These are phyloP conservation scores for Nymphalis urticae DNA, from an alignment of 2,888 invertebrate species.

Conservation along the genomic window DNA sequence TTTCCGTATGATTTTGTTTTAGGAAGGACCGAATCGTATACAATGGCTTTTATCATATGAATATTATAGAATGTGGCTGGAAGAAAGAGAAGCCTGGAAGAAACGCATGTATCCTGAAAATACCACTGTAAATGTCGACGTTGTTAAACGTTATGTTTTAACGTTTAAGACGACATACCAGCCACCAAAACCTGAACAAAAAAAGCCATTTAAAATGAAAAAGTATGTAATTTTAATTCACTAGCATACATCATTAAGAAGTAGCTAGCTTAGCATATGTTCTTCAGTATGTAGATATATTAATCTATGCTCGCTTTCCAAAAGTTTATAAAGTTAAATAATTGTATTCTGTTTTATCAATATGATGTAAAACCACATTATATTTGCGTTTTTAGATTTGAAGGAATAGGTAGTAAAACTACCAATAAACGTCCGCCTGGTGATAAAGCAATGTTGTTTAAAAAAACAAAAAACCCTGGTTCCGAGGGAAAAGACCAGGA, in stretches of 20 bases:
- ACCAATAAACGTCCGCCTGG: conserved; percentile 52
- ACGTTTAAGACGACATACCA: conserved; percentile 70
- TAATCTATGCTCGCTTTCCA: too few relatives aligned
- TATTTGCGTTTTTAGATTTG: conserved; percentile 55
- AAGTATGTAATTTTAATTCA: conserved; percentile 50
- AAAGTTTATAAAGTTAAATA: too few relatives aligned
- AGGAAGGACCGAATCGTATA: conserved; percentile 72
- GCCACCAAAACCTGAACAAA: conserved; percentile 72
- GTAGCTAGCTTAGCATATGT: too few relatives aligned
- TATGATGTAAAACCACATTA: too few relatives aligned
- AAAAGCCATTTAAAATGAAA: conserved; percentile 75
- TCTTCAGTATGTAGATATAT: too few relatives aligned
- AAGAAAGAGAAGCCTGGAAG: conserved; percentile 78
- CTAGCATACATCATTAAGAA: too few relatives aligned
- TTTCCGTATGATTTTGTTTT: conserved; percentile 2
- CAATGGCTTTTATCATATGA: conserved; percentile 78
- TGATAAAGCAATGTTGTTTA: conserved; percentile 62
- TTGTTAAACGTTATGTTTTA: conserved; percentile 72
- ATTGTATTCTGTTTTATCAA: too few relatives aligned
- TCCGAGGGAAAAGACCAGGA: background rate
- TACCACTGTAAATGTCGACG: conserved; percentile 64
- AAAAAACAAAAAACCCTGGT: conserved; percentile 43
- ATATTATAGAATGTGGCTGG: conserved; percentile 82
- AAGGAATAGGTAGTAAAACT: conserved; percentile 60
- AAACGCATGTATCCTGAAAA: conserved; percentile 79